Evolutionary conservation across 1,140 invertebrate species (phyloP).

Genomic region (Vanessa tameamea): DNA sequence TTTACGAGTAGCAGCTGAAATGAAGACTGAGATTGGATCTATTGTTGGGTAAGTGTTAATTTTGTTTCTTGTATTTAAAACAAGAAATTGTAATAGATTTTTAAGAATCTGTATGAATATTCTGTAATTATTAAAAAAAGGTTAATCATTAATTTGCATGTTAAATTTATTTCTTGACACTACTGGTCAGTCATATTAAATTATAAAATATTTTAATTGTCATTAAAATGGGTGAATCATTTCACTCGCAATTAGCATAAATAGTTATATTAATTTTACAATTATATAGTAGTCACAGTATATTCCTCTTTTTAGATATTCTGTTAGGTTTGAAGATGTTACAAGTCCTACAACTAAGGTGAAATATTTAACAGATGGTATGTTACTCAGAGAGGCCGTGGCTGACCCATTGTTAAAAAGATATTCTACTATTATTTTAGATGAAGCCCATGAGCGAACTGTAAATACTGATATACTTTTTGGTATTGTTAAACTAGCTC

Average conservation of each 20-base stretch:
- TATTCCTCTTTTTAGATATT: conserved; percentile 83
- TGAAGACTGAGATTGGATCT: conserved; percentile 88
- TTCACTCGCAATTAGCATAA: too few species aligned
- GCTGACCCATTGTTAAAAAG: conserved; percentile 85
- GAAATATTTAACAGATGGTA: conserved; percentile 96
- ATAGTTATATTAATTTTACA: too few species aligned
- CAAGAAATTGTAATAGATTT: background rate
- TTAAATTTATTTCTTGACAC: too few species aligned
- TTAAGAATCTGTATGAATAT: background rate
- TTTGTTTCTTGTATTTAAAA: conserved; percentile 48
- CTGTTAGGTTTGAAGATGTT: conserved; percentile 94
- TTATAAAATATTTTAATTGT: too few species aligned
- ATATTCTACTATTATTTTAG: conserved; percentile 93
- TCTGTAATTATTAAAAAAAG: too few species aligned
- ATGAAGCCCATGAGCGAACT: conserved; percentile 97
- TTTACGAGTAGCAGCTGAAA: conserved; percentile 90
- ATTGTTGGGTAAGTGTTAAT: conserved; percentile 90
- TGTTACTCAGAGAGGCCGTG: conserved; percentile 95
- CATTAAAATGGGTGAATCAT: too few species aligned
- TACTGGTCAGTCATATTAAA: too few species aligned
- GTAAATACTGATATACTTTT: conserved; percentile 96
- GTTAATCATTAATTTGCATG: too few species aligned
- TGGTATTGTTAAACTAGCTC: conserved; percentile 92
- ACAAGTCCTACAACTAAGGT: conserved; percentile 89
- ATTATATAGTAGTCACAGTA: background rate